phyloP scores from a whole-genome alignment of 2,797 vertebrate genomes.

The Steatocranus sp. region DNA sequence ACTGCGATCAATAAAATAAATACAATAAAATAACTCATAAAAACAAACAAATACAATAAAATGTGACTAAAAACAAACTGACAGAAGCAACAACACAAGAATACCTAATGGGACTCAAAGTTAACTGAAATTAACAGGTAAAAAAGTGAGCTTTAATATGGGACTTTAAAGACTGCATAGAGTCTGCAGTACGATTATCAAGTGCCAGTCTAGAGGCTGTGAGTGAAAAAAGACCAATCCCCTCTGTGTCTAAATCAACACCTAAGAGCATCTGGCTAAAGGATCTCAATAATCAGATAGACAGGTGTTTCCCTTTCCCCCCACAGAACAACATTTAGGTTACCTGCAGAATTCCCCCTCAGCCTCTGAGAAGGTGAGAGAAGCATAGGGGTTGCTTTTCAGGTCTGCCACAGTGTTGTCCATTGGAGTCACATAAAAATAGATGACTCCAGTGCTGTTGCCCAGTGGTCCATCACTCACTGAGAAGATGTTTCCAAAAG shows the following conservation, averaged over 20 bases:
- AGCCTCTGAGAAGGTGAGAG: constrained; percentile 82
- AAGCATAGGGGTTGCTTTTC: constrained; percentile 79
- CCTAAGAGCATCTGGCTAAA: not conserved
- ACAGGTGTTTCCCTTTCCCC: not conserved
- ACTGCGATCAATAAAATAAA: not conserved
- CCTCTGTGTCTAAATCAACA: not conserved
- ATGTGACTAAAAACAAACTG: not conserved
- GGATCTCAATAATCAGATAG: not conserved
- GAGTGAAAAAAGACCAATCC: not conserved
- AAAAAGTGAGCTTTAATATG: not conserved
- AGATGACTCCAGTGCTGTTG: constrained; percentile 87
- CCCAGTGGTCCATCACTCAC: constrained; percentile 84
- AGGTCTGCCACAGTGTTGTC: constrained; percentile 80
- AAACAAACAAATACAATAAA: not conserved
- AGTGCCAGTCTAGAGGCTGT: not conserved
- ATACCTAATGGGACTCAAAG: not conserved
- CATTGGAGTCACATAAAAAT: constrained; percentile 84
- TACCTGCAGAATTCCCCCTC: constrained; percentile 89
- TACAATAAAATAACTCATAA: not conserved
- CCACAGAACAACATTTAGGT: not conserved
- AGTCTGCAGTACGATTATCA: not conserved
- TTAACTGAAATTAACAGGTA: not conserved
- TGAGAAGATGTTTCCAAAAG: constrained; percentile 86
- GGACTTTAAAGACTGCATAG: not conserved
- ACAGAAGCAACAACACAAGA: not conserved